Conservation (phyloP, 1,140 invertebrate species). For the Drosophila setifemur region DNA sequence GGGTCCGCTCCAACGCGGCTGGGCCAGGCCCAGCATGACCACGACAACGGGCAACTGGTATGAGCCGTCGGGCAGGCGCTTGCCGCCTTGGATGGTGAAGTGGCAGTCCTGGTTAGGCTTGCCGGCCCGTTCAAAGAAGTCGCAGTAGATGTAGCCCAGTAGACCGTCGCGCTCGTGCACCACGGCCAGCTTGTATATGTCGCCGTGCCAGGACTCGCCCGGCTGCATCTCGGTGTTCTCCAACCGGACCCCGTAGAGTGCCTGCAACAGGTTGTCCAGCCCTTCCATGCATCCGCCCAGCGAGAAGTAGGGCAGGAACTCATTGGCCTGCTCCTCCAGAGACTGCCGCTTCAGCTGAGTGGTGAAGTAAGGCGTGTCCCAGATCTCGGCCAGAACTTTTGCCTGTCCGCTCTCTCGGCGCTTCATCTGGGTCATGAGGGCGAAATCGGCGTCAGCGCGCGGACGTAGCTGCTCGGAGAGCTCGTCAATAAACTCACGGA, state of each 20-base stretch:
- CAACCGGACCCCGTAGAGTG: slow-evolving; percentile 91
- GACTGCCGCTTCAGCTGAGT: slow-evolving; percentile 88
- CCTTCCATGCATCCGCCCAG: slow-evolving; percentile 98
- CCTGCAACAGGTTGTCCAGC: slow-evolving; percentile 91
- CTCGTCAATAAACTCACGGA: slow-evolving; percentile 90
- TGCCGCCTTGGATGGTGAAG: slow-evolving; percentile 98
- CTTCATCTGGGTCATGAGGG: slow-evolving; percentile 90
- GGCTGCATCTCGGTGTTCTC: slow-evolving; percentile 87
- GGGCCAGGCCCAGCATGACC: slow-evolving; percentile 93
- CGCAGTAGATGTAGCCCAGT: slow-evolving; percentile 98
- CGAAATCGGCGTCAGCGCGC: slow-evolving; percentile 88
- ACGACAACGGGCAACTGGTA: slow-evolving; percentile 97
- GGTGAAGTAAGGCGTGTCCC: slow-evolving; percentile 94
- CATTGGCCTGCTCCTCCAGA: slow-evolving; percentile 86
- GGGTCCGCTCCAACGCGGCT: slow-evolving; percentile 89
- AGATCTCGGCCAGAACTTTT: slow-evolving; percentile 85
- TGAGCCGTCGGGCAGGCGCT: slow-evolving; percentile 89
- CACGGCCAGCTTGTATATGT: slow-evolving; percentile 95
- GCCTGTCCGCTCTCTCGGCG: slow-evolving; percentile 47
- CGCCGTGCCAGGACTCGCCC: slow-evolving; percentile 92
- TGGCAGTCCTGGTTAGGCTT: slow-evolving; percentile 99
- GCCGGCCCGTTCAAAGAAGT: slow-evolving; percentile 94
- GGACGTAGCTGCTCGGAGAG: slow-evolving; percentile 88
- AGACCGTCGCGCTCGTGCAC: slow-evolving; percentile 89
- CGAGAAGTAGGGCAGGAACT: slow-evolving; percentile 95